Evolutionary conservation across 2,797 vertebrate species (phyloP), one percentile per base, ranked within the genome.

Genomic region (Periparus ater): DNA sequence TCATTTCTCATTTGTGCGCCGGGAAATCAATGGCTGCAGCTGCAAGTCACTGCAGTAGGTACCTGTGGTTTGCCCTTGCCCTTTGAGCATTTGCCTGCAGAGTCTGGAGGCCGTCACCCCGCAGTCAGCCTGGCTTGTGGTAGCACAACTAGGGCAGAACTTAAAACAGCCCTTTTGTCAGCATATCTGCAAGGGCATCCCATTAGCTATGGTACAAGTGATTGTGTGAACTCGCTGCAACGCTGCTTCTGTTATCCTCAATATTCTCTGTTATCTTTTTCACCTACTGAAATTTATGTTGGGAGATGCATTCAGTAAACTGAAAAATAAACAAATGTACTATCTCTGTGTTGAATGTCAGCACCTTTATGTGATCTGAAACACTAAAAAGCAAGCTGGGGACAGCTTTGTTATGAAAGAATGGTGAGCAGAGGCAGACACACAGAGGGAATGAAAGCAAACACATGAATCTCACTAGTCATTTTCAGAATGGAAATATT

Each of bases 1-100:
- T 75, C 79, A 86, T 94, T 73, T 91, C 87, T 94, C 85, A 53
- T 93, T 89, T 93, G 77, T 66, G 66, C 82, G 60, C 38, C 7
- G 16, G 73, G 66, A 72, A 83, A 94, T 86, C 95, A 73, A 73
- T 50, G 66, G 82, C 51, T 92, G 91, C 76, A 88, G 95, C 89
- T 93, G 81, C 78, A 88, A 57, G 51, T 68, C 72, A 6, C 75
- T 66, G 82, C 78, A 71, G 50, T 36, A 17, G 82, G 51, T 53
- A 75, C 17, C 68, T 34, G 66, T 3, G 76, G 36, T 22, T 66
- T 75, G 58, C 67, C 85, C 87, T 85, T 63, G 85, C 65, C 51
- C 73, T 77, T 72, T 25, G 82, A 92, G 84, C 81, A 30, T 78
- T 75, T 83, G 61, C 58, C 85, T 91, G 72, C 17, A 34, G 51